phyloP scores from a whole-genome alignment of 2,797 vertebrate species.

The Smutsia gigantea region DNA sequence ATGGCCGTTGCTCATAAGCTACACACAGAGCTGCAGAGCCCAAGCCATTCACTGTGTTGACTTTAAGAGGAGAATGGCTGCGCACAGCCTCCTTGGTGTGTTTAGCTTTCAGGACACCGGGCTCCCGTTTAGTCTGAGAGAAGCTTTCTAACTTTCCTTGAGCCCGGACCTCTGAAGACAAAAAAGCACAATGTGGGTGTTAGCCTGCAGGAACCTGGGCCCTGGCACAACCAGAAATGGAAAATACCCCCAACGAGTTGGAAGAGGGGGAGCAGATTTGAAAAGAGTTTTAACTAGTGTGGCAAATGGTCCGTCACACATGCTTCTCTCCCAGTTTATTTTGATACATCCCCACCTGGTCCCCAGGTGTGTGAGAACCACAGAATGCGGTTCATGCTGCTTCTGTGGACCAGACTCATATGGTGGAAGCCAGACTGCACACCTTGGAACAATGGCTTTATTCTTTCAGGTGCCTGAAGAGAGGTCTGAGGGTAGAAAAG shows the following conservation, averaged over 20 bases:
- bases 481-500: background rate
- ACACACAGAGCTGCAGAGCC: background rate
- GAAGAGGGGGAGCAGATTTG: background rate
- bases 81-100: background rate
- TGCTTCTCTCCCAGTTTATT: slow-evolving; percentile 63
- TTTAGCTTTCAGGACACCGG: background rate
- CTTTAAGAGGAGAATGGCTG: background rate
- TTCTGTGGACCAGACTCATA: background rate
- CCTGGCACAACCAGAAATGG: background rate
- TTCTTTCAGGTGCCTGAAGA: slow-evolving; percentile 60
- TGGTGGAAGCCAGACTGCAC: background rate
- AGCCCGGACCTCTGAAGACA: slow-evolving; percentile 14
- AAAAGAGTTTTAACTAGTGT: slow-evolving; percentile 44
- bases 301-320: slow-evolving; percentile 68
- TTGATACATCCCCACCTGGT: slow-evolving; percentile 74
- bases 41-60: background rate
- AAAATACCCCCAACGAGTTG: slow-evolving; percentile 53
- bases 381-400: background rate
- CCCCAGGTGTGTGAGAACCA: slow-evolving; percentile 70
- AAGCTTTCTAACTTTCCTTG: background rate
- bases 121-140: background rate
- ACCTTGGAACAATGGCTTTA: slow-evolving; percentile 65
- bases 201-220: background rate
- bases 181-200: background rate
- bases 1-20: background rate